phyloP scores from a whole-genome alignment of 2,113 vertebrate genomes.

The Actinemys pallida region DNA sequence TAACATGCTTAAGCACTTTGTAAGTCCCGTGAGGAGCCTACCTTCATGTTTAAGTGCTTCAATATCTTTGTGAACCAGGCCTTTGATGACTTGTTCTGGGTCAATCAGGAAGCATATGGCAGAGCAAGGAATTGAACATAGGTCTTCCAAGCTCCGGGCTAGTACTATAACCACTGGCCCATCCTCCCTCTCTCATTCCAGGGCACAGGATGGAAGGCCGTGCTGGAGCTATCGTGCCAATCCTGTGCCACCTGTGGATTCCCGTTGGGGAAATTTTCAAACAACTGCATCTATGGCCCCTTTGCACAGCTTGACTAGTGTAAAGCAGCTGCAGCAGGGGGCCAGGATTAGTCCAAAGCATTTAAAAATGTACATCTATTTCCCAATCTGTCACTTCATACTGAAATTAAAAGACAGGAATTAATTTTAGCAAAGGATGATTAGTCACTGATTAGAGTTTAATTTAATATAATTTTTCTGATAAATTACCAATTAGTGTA shows the following conservation, averaged over 20 bases:
- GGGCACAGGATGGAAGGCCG: not conserved
- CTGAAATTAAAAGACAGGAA: conserved; percentile 2
- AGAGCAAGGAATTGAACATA: not conserved
- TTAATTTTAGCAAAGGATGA: conserved; percentile 19
- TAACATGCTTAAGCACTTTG: not conserved
- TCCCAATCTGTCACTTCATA: not conserved
- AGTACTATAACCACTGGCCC: not conserved
- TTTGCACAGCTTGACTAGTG: not conserved
- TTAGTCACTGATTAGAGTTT: conserved; percentile 41
- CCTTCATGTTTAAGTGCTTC: not conserved
- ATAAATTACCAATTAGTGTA: conserved; percentile 65
- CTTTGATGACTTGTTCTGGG: not conserved
- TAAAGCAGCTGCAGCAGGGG: not conserved
- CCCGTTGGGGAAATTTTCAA: not conserved
- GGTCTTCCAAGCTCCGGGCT: not conserved
- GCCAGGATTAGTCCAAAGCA: not conserved
- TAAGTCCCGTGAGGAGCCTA: not conserved
- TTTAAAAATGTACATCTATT: not conserved
- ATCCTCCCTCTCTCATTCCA: not conserved
- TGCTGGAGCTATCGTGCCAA: not conserved
- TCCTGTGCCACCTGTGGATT: not conserved
- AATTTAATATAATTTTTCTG: conserved; percentile 53
- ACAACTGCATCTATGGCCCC: not conserved
- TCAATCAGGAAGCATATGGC: not conserved
- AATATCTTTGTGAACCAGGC: not conserved